Evolutionary conservation across 2,113 vertebrate species (phyloP), one percentile per base, ranked within the genome.

Genomic region (Strix uralensis): DNA sequence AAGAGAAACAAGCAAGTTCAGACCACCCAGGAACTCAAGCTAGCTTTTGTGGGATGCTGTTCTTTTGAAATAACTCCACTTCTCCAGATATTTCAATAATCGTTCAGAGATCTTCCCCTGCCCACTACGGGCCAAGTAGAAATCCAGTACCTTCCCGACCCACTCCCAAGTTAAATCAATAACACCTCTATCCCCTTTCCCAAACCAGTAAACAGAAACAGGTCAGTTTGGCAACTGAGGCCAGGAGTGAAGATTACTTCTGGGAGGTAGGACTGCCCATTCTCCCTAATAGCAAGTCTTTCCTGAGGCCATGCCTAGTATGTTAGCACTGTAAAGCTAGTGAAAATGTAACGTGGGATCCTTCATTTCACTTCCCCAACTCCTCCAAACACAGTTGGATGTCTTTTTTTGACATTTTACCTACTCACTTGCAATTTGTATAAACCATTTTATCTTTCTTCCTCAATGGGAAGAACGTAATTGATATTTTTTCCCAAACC

Each of bases 1-100:
- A 98, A 97, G 72, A 97, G 87, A 95, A 93, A 95, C n/a, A 88
- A 92, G 38, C n/a, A 63, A 25, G 32, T 18, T 91, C 85, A 94
- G 95, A 92, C 27, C 71, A 87, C 58, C 32, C 16, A 51, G 40
- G 40, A 75, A 52, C 20, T 55, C 3, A 0, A 52, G 49, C 47
- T 22, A 42, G 80, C 30, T 91, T 62, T 47, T 55, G 29, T 25
- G 70, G 52, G 61, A 54, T 36, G 55, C 69, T 78, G 38, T 20
- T 88, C 52, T 44, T 82, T 15, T 17, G 65, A 90, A 93, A 55
- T 32, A 61, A 52, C 40, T 73, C 67, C 27, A 13, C 34, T 72
- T 51, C n/a, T 75, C 62, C 42, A 21, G 34, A 1, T 15, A 58
- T 32, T 80, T 61, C 81, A 81, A 0, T 26, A 69, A 81, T 0